Evolutionary conservation across 2,888 invertebrate genomes (phyloP).

Genomic region (Torymus aiolomorphi): DNA sequence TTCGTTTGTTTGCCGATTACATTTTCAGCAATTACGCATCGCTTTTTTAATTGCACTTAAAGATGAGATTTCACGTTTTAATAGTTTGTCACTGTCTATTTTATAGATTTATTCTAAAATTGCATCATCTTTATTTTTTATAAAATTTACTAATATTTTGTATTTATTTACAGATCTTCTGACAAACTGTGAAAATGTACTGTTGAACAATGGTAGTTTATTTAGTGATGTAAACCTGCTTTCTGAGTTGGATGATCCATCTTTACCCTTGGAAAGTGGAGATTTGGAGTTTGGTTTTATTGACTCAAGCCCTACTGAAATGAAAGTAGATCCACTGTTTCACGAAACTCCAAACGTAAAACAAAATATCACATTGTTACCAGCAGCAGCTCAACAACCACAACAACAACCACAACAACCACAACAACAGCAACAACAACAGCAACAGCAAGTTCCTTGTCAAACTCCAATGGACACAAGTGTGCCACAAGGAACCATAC

Average conservation of each 20-base stretch:
- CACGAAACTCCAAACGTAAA: slow-evolving; percentile 60
- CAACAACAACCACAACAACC: slow-evolving; percentile 55
- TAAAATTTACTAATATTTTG: not conserved
- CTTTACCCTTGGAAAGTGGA: slow-evolving; percentile 75
- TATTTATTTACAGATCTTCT: slow-evolving; percentile 78
- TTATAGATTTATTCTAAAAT: slow-evolving; percentile 3
- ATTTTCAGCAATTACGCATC: too few species aligned
- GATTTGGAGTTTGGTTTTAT: slow-evolving; percentile 75
- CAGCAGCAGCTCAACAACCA: slow-evolving; percentile 45
- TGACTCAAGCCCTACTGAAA: slow-evolving; percentile 59
- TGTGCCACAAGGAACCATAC: slow-evolving; percentile 9
- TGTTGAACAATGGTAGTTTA: slow-evolving; percentile 78
- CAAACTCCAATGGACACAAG: slow-evolving; percentile 34
- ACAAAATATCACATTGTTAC: slow-evolving; percentile 59
- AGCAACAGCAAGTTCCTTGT: slow-evolving; percentile 40
- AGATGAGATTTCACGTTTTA: too few species aligned
- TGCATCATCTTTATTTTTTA: not conserved
- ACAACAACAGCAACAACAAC: slow-evolving; percentile 33
- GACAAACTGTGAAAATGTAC: slow-evolving; percentile 82
- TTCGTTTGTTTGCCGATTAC: too few species aligned
- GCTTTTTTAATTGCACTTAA: too few species aligned
- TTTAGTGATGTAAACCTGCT: slow-evolving; percentile 78
- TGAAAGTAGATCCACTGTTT: slow-evolving; percentile 48
- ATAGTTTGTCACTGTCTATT: not conserved
- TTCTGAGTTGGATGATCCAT: slow-evolving; percentile 76